Percentiles rank a stretch among this genome's conserved stretches.
phyloP scores from a whole-genome alignment of 2,888 invertebrate genomes.

The Aphodius granarius region DNA sequence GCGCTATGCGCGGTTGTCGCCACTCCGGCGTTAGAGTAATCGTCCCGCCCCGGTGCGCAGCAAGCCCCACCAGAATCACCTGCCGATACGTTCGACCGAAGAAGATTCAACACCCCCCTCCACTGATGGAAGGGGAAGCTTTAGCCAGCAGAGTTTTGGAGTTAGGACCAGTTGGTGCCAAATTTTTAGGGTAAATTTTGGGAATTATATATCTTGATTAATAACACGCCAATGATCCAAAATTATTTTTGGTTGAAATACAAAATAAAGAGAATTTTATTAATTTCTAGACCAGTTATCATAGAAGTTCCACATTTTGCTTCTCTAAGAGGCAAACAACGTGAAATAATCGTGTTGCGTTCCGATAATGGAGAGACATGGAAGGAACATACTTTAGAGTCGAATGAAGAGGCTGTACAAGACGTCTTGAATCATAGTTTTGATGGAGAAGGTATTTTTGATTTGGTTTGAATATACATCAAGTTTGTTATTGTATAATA shows the following conservation, averaged over 20 bases:
- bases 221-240: background rate
- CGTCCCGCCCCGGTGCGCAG: slow-evolving; percentile 93
- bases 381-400: slow-evolving; percentile 91
- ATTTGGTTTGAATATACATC: too few relatives aligned
- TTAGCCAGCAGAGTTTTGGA: slow-evolving; percentile 93
- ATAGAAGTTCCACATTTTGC: slow-evolving; percentile 98
- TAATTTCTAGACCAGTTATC: slow-evolving; percentile 74
- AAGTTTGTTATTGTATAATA: too few relatives aligned
- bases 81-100: slow-evolving; percentile 84
- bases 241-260: too few relatives aligned
- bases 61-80: slow-evolving; percentile 94
- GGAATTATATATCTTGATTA: background rate
- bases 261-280: too few relatives aligned
- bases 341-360: slow-evolving; percentile 94
- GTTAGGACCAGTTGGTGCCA: slow-evolving; percentile 93
- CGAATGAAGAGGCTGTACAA: slow-evolving; percentile 84
- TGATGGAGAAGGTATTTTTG: slow-evolving; percentile 79
- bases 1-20: slow-evolving; percentile 97
- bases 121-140: slow-evolving; percentile 97
- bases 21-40: slow-evolving; percentile 97
- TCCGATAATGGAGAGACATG: slow-evolving; percentile 98
- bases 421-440: slow-evolving; percentile 92
- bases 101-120: slow-evolving; percentile 83
- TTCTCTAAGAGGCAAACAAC: slow-evolving; percentile 87
- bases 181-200: slow-evolving; percentile 82